phyloP scores from a whole-genome alignment of 1,140 invertebrate species.

The Eciton burchellii region DNA sequence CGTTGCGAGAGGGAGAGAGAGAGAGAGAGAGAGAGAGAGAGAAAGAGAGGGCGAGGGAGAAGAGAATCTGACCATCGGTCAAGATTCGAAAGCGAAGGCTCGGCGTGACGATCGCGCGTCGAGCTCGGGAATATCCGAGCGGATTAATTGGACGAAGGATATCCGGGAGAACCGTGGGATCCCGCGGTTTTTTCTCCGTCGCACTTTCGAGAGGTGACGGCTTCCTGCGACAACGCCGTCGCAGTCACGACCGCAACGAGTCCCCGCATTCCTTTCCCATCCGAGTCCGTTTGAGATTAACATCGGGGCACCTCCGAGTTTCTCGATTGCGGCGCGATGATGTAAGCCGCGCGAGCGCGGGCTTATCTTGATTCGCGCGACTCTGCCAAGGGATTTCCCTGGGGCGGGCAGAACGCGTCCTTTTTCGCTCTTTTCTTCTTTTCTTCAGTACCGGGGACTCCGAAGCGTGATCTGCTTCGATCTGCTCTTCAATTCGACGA shows the following conservation, averaged over 20 bases:
- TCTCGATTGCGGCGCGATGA: conserved; percentile 44
- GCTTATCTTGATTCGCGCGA: neutral
- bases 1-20: conserved; percentile 23
- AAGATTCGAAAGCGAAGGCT: conserved; percentile 80
- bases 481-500: too few relatives aligned
- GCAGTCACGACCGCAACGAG: neutral
- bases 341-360: conserved; percentile 10
- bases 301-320: conserved; percentile 12
- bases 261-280: conserved; percentile 12
- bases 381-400: conserved; percentile 1
- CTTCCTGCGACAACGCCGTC: neutral
- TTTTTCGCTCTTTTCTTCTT: neutral
- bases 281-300: conserved; percentile 31
- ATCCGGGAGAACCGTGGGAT: neutral
- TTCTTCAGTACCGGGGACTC: too few relatives aligned
- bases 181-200: conserved; percentile 1
- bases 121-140: neutral
- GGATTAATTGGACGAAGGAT: conserved; percentile 33
- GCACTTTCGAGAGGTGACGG: neutral
- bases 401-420: neutral
- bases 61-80: conserved; percentile 65
- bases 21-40: neutral
- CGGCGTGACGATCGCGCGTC: neutral
- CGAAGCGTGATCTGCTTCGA: too few relatives aligned
- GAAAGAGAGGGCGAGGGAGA: neutral